Base-by-base conservation (phyloP, 23 tunicate genomes). In the Trididemnum miniatum region DNA sequence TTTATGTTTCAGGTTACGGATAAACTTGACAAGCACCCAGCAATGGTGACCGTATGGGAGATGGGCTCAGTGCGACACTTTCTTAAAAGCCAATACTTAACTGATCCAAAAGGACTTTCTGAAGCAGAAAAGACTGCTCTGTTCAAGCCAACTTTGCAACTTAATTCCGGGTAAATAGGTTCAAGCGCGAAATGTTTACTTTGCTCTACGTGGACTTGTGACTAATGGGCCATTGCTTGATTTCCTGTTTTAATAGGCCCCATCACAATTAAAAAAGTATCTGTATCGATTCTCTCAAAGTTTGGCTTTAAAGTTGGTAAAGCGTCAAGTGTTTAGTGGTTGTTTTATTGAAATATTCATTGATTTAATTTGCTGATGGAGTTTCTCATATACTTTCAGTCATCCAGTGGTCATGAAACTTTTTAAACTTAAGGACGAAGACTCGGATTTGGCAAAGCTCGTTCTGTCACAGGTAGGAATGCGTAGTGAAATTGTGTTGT, bases 41-140 rank as follows among this genome's bases (percentile, higher is more conserved):
- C 91, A 31, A 95, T 95, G 98, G 95, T 95, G 0, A 95, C 98
- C 50, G 98, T 95, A 1, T 95, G 98, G 98, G 95, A 95, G 64
- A 89, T 95, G 98, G 98, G 98, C 20, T 89, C 95, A 1, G 89
- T 87, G 29, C 83, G 99, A 31, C 92, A 89, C 60, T 89, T 86
- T 67, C 65, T 90, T 7, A 90, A 93, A 38, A 95, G 92, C 76
- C 99, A 95, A 49, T 87, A 95, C 60, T 69, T 87, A 34, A 85
- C 90, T 25, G 91, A 95, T 59, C 86, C 98, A 1, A 89, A 95
- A 86, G 91, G 91, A 24, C 35, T 95, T 32, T 77, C 85, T 1
- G 95, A 89, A 63, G 80, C 50, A 15, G 95, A 89, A 52, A 75
- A 83, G 35, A 64, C 83, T 1, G 88, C 82, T 31, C 75, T 95